A percentile compares a stretch with the other conserved stretches of the same genome.
These are phyloP conservation scores for Conus betulinus DNA, from an alignment of 1,140 invertebrate species.

Conservation along the genomic window DNA sequence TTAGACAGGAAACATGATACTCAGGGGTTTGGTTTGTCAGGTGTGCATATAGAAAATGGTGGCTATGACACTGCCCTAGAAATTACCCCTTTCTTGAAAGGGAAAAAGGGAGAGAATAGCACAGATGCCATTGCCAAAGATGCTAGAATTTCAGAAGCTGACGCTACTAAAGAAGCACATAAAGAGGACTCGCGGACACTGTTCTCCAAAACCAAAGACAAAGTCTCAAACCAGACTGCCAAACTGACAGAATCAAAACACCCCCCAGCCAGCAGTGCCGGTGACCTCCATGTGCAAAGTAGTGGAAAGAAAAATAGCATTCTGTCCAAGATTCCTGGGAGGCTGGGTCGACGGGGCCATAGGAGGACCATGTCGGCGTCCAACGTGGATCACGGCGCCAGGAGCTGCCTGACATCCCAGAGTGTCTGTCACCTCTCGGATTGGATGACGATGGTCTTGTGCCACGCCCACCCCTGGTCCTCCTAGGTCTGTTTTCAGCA, in stretches of 20 bases:
- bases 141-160: neutral
- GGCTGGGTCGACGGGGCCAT: slow-evolving; percentile 13
- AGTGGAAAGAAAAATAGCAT: slow-evolving; percentile 27
- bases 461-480: slow-evolving; percentile 61
- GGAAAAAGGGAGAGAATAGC: slow-evolving; percentile 34
- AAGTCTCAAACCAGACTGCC: no score
- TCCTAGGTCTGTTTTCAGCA: slow-evolving; percentile 56
- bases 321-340: slow-evolving; percentile 26
- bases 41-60: neutral
- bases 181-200: neutral
- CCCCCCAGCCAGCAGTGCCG: slow-evolving; percentile 32
- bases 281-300: slow-evolving; percentile 24
- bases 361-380: slow-evolving; percentile 60
- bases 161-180: neutral
- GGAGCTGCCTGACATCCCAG: slow-evolving; percentile 30
- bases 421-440: slow-evolving; percentile 47
- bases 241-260: neutral
- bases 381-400: slow-evolving; percentile 38
- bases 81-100: slow-evolving; percentile 42
- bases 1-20: neutral
- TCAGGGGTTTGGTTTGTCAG: neutral
- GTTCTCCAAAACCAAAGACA: neutral
- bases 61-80: neutral
- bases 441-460: slow-evolving; percentile 44
- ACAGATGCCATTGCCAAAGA: neutral